phyloP scores from a whole-genome alignment of 2,113 vertebrate genomes.

The Syngnathus scovelli region DNA sequence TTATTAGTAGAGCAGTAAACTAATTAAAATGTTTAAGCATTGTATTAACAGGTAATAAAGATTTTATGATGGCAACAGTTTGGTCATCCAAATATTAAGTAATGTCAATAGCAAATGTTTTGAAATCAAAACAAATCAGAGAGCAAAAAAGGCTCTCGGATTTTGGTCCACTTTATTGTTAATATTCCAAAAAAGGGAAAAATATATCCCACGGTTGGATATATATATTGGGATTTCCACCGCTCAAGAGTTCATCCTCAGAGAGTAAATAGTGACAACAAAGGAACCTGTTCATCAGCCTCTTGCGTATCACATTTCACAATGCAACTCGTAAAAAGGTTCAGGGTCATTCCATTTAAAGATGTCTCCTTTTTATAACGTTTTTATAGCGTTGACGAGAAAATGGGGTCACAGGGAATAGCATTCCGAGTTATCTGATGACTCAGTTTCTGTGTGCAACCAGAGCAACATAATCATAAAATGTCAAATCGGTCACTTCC shows the following conservation, averaged over 20 bases:
- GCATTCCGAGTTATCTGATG: not conserved
- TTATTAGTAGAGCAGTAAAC: too few relatives aligned
- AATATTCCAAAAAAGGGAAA: too few relatives aligned
- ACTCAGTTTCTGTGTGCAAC: not conserved
- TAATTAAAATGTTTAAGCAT: too few relatives aligned
- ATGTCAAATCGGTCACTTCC: not conserved
- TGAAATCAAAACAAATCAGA: not conserved
- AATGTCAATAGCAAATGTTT: not conserved
- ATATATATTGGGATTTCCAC: not conserved
- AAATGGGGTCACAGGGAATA: conserved; percentile 15
- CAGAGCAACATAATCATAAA: not conserved
- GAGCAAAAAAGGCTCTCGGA: not conserved
- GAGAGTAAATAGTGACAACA: not conserved
- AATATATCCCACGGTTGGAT: too few relatives aligned
- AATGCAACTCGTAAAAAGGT: not conserved
- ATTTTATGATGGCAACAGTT: not conserved
- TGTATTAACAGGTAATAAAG: not conserved
- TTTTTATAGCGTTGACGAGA: conserved; percentile 29
- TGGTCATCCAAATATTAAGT: not conserved
- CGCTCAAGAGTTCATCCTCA: not conserved
- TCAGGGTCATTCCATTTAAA: not conserved
- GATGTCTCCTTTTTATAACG: not conserved
- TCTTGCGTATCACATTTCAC: conserved; percentile 43
- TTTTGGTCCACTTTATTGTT: not conserved
- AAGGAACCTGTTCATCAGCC: conserved; percentile 28